Percentiles rank a stretch among this genome's conserved stretches.
These are phyloP conservation scores for Phyllostomus discolor DNA, from an alignment of 2,113 vertebrate species.

Conservation along the genomic window DNA sequence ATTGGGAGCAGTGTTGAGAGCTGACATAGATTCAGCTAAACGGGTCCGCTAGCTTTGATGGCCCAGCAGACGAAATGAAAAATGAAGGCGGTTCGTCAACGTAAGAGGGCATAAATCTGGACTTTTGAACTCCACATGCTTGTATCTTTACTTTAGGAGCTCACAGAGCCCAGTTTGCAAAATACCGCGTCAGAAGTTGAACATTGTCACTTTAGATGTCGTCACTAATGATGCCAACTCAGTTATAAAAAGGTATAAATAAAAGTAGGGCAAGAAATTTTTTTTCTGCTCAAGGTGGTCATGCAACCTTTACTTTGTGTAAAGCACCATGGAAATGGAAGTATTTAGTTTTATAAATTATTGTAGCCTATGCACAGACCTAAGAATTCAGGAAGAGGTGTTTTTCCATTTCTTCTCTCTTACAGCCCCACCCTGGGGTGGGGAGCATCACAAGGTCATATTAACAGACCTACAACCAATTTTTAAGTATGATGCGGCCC, in stretches of 20 bases:
- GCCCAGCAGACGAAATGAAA: background rate
- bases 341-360: background rate
- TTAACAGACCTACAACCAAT: background rate
- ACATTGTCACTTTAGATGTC: background rate
- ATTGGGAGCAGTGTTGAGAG: background rate
- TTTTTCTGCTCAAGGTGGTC: background rate
- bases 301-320: background rate
- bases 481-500: background rate
- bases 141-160: background rate
- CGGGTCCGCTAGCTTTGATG: background rate
- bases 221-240: background rate
- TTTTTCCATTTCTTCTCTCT: background rate
- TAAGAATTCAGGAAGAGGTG: background rate
- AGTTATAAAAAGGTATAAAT: background rate
- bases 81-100: background rate
- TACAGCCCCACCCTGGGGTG: background rate
- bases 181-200: background rate
- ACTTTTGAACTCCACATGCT: background rate
- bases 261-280: background rate
- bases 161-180: background rate
- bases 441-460: background rate
- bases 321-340: background rate
- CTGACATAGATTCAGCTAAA: background rate
- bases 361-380: background rate
- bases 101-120: background rate